A percentile compares a stretch with the other conserved stretches of the same genome.
phyloP scores from a whole-genome alignment of 2,113 vertebrate genomes.

The Eulemur macaco region DNA sequence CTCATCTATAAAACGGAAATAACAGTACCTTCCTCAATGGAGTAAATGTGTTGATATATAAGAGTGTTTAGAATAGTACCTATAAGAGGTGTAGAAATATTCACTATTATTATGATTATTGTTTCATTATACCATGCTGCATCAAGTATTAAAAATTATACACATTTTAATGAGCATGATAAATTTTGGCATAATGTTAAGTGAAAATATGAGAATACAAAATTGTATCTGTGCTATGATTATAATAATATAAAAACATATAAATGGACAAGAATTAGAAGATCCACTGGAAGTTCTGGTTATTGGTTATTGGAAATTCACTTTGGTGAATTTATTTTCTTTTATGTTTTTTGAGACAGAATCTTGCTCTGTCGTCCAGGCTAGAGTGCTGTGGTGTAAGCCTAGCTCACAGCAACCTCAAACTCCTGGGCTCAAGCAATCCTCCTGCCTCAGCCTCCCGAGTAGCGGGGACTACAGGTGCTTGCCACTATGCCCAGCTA shows the following conservation, averaged over 20 bases:
- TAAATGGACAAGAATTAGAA: constrained; percentile 35
- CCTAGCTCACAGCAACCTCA: too few species aligned
- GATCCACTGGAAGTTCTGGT: not conserved
- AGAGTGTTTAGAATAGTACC: not conserved
- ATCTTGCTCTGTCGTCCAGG: too few species aligned
- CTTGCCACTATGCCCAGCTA: too few species aligned
- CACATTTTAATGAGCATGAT: not conserved
- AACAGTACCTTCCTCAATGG: not conserved
- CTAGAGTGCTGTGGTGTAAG: too few species aligned
- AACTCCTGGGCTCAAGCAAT: too few species aligned
- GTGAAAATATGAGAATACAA: not conserved
- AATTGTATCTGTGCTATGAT: not conserved
- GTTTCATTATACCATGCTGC: not conserved
- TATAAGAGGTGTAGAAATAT: not conserved
- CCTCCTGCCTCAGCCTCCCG: too few species aligned
- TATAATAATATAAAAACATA: not conserved
- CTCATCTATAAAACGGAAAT: not conserved
- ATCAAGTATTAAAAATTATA: not conserved
- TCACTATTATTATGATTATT: not conserved
- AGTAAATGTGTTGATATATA: not conserved
- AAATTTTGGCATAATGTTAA: not conserved
- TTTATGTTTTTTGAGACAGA: not conserved
- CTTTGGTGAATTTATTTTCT: not conserved
- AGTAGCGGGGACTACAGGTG: too few species aligned
- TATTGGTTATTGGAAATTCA: not conserved